Evolutionary conservation across 2,113 vertebrate genomes (phyloP).

Genomic region (Columba livia): DNA sequence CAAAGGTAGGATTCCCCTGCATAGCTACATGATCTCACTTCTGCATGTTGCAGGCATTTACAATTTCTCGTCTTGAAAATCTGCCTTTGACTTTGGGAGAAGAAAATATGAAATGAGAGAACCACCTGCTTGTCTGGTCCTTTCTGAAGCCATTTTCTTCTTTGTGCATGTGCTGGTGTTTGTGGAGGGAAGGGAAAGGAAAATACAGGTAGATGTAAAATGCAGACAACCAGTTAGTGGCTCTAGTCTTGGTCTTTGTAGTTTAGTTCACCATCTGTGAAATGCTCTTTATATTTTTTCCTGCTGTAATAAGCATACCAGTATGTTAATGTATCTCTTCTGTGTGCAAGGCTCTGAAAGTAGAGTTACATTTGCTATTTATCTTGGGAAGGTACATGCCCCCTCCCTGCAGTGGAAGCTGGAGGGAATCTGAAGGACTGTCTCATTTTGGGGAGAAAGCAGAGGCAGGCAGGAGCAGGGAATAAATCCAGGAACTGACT

Average conservation of each 20-base stretch:
- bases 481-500: background rate
- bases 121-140: background rate
- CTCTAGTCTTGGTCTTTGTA: background rate
- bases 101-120: background rate
- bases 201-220: background rate
- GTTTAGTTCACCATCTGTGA: background rate
- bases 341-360: background rate
- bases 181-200: background rate
- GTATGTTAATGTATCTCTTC: background rate
- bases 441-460: background rate
- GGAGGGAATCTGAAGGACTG: background rate
- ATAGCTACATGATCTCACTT: background rate
- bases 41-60: background rate
- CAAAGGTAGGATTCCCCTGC: background rate
- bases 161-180: background rate
- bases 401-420: background rate
- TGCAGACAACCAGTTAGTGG: background rate
- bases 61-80: background rate
- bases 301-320: background rate
- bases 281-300: background rate
- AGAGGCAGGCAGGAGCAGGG: background rate
- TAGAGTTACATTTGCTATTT: background rate
- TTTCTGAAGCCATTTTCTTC: background rate
- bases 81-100: background rate
- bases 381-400: accelerated